phyloP scores from a whole-genome alignment of 2,797 vertebrate genomes.

The Remorina albescens region DNA sequence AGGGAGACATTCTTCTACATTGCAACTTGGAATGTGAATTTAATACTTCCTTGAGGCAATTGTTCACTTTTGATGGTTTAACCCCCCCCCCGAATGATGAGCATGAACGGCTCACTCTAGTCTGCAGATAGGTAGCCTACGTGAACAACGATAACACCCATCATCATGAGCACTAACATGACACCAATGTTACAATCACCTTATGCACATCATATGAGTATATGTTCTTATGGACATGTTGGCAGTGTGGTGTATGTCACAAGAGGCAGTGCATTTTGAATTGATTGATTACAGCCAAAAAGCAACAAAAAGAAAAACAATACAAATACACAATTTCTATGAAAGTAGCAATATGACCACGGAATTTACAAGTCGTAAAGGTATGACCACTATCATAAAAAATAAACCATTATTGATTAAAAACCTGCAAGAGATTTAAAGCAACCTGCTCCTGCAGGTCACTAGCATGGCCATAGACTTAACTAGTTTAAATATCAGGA shows the following conservation, averaged over 20 bases:
- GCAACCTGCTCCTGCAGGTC: slow-evolving; percentile 75
- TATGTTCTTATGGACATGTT: slow-evolving; percentile 63
- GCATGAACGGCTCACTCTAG: slow-evolving; percentile 41
- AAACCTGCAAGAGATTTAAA: slow-evolving; percentile 69
- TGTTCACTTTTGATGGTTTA: slow-evolving; percentile 44
- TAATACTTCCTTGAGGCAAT: slow-evolving; percentile 62
- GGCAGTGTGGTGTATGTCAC: slow-evolving; percentile 72
- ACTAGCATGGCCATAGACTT: slow-evolving; percentile 58
- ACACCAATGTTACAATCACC: slow-evolving; percentile 87
- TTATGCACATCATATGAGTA: slow-evolving; percentile 70
- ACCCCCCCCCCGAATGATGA: slow-evolving; percentile 32
- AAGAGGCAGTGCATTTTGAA: slow-evolving; percentile 81
- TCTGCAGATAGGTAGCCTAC: slow-evolving; percentile 61
- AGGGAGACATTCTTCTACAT: slow-evolving; percentile 59
- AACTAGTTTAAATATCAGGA: slow-evolving; percentile 67
- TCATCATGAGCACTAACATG: slow-evolving; percentile 47
- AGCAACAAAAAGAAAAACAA: slow-evolving; percentile 67
- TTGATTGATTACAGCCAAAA: slow-evolving; percentile 84
- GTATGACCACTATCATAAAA: slow-evolving; percentile 66
- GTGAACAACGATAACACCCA: slow-evolving; percentile 41
- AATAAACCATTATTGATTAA: slow-evolving; percentile 49
- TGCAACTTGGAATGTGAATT: slow-evolving; percentile 79
- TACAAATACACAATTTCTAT: slow-evolving; percentile 70
- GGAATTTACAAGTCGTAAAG: slow-evolving; percentile 76
- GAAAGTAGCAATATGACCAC: slow-evolving; percentile 72